Evolutionary conservation across 2,888 invertebrate genomes (phyloP).

Genomic region (Microdon myrmicae): DNA sequence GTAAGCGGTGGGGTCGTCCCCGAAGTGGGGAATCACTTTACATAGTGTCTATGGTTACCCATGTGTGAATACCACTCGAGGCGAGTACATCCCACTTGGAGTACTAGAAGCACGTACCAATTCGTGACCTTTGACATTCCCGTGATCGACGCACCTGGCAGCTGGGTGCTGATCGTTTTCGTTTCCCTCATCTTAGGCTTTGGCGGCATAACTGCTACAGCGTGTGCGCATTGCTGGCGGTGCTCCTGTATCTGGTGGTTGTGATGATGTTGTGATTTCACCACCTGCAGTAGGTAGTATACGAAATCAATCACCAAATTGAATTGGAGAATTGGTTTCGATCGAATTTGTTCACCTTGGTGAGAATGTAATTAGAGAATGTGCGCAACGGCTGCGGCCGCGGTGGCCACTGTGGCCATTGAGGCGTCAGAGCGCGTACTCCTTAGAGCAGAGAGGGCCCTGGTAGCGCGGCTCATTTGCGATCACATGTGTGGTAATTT

Average conservation of each 20-base stretch:
- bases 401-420: background rate
- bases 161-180: too few species aligned
- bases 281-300: conserved; percentile 51
- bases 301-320: conserved; percentile 48
- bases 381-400: conserved; percentile 2
- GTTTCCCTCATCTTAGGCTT: conserved; percentile 15
- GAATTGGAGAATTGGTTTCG: conserved; percentile 46
- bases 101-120: conserved; percentile 31
- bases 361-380: conserved; percentile 44
- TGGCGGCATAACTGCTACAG: too few species aligned
- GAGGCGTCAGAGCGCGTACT: conserved; percentile 2
- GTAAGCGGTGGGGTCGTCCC: conserved; percentile 3
- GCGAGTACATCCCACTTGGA: conserved; percentile 29
- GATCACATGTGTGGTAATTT: conserved; percentile 42
- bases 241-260: background rate
- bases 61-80: conserved; percentile 10
- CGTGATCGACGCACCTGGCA: too few species aligned
- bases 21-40: too few species aligned
- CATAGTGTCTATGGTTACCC: too few species aligned
- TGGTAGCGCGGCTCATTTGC: conserved; percentile 18
- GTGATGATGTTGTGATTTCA: conserved; percentile 34
- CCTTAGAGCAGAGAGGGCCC: conserved; percentile 11
- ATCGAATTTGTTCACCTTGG: conserved; percentile 48
- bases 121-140: conserved; percentile 44
- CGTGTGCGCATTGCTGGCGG: too few species aligned